Base-by-base conservation (phyloP, 1,140 invertebrate species). In the Tetranychus cinnabarinus region DNA sequence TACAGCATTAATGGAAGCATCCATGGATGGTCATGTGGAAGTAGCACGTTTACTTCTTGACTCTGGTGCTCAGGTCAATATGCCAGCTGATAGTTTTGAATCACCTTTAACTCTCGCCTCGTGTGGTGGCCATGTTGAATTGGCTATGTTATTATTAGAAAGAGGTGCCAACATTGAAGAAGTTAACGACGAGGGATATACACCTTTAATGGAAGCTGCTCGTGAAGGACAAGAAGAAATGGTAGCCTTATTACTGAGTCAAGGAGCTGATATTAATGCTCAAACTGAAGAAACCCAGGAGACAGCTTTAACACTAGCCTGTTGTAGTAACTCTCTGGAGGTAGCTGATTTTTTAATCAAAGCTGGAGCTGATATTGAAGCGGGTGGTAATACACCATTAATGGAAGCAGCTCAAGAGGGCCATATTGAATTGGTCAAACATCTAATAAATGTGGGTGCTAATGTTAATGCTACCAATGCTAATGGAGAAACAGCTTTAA, bases 71-170 rank as follows among this genome's bases (percentile, higher is more conserved):
- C 90, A 97, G 78, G 85, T 92, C 8, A 97, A 97, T 74, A 96
- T 98, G 91, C 90, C 92, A 55, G 93, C 89, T 47, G 95, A 98
- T 72, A 97, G 92, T 73, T 99, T 98, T 76, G 95, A 99, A 75
- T 97, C 91, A 33, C 95, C 95, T 35, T 77, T 99, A 63, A 98
- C 93, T 2, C 75, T 99, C 62, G 93, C 93, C 59, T 92, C 95
- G 12, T 97, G 95, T 75, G 93, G 95, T 62, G 95, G 95, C 35
- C 95, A 98, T 73, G 88, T 95, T 39, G 92, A 97, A 71, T 74
- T 98, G 62, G 95, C 93, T 1, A 84, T 88, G 77, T 75, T 98
- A 59, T 74, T 98, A 42, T 84, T 98, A 62, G 92, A 97, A 71
- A 78, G 91, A 61, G 93, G 92, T 62, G 95, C 95, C 31, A 96